These are phyloP conservation scores for Hirtodrosophila duncani DNA, from an alignment of 2,888 invertebrate species.

Conservation along the genomic window DNA sequence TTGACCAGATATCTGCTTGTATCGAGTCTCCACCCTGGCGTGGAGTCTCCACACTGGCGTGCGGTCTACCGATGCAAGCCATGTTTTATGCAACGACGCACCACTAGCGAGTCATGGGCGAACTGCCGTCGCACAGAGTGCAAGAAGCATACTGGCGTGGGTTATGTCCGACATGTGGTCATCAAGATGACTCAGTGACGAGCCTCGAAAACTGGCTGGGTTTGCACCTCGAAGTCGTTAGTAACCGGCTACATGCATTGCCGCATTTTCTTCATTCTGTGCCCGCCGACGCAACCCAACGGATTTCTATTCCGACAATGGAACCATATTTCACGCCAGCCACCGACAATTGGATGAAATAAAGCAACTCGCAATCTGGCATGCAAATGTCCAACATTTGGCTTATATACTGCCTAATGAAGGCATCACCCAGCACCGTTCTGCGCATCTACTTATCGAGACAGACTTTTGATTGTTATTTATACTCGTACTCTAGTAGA, in stretches of 20 bases:
- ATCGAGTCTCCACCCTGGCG: too few relatives aligned
- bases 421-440: too few relatives aligned
- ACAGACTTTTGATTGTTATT: too few relatives aligned
- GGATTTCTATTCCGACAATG: conserved; percentile 3
- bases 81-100: too few relatives aligned
- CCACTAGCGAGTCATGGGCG: too few relatives aligned
- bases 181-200: background rate
- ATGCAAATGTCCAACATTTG: background rate
- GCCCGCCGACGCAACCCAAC: background rate
- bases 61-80: too few relatives aligned
- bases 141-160: background rate
- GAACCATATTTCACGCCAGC: background rate
- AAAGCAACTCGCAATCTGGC: background rate
- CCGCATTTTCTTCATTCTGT: background rate
- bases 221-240: background rate
- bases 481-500: too few relatives aligned
- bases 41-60: too few relatives aligned
- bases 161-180: too few relatives aligned
- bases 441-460: too few relatives aligned
- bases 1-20: too few relatives aligned
- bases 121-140: background rate
- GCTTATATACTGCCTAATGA: too few relatives aligned
- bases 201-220: conserved; percentile 1
- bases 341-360: background rate
- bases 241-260: background rate